phyloP scores from a whole-genome alignment of 2,888 invertebrate genomes.

The Macaria liturata region DNA sequence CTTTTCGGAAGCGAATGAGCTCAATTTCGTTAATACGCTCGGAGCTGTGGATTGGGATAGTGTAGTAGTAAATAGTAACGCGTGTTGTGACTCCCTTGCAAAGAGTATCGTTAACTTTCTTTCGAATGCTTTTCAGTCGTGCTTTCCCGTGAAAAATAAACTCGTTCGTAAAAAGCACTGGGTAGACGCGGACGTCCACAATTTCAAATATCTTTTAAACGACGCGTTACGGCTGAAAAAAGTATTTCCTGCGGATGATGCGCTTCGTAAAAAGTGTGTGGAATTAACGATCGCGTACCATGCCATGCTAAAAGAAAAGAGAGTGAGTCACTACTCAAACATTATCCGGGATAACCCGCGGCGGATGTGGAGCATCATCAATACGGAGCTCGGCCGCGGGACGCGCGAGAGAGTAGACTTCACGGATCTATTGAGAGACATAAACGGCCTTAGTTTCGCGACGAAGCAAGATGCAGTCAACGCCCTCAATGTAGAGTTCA shows the following conservation, averaged over 20 bases:
- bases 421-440: background rate
- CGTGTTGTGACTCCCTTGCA: background rate
- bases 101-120: background rate
- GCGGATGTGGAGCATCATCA: conserved; percentile 17
- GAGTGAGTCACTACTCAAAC: background rate
- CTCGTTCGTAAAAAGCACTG: background rate
- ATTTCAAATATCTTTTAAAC: background rate
- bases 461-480: background rate
- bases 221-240: background rate
- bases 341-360: conserved; percentile 4
- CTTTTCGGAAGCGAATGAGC: background rate
- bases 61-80: background rate
- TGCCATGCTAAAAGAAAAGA: conserved; percentile 8
- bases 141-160: conserved; percentile 1
- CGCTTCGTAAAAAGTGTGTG: background rate
- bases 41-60: background rate
- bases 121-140: background rate
- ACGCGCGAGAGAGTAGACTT: conserved; percentile 9
- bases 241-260: background rate
- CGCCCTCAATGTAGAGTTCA: background rate
- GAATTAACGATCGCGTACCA: background rate
- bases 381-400: conserved; percentile 7
- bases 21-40: background rate
- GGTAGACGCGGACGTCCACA: background rate
- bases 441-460: background rate